These are phyloP conservation scores for Larimichthys crocea DNA, from an alignment of 2,113 vertebrate species.

Conservation along the genomic window DNA sequence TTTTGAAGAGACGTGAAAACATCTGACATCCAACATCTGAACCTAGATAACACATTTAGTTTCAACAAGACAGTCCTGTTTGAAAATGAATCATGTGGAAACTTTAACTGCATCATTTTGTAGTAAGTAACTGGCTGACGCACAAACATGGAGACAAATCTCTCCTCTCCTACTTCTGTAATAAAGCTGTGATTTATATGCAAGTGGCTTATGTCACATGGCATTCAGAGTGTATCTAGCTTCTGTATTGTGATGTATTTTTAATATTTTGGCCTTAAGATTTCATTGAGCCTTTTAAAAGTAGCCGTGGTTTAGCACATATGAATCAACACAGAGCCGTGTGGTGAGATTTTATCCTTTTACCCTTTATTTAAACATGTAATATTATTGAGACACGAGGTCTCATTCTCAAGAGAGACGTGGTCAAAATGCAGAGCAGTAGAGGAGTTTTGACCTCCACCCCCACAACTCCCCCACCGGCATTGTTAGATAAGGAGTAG, in stretches of 20 bases:
- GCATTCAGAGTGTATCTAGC: neutral
- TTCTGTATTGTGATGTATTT: neutral
- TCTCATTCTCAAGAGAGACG: too few relatives aligned
- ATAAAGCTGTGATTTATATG: neutral
- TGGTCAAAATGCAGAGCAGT: too few relatives aligned
- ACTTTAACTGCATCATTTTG: neutral
- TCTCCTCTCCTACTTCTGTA: too few relatives aligned
- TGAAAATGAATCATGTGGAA: neutral
- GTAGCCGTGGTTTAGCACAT: neutral
- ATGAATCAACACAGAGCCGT: neutral
- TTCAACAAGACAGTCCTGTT: neutral
- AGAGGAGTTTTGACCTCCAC: neutral
- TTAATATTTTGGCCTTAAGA: neutral
- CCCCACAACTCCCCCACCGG: neutral
- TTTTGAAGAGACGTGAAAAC: slow-evolving; percentile 1
- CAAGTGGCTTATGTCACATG: neutral
- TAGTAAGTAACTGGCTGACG: neutral
- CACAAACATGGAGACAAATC: slow-evolving; percentile 3
- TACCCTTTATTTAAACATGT: too few relatives aligned
- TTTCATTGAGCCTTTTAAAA: neutral
- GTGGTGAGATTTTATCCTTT: too few relatives aligned
- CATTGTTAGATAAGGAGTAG: neutral
- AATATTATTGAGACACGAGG: too few relatives aligned
- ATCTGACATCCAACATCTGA: neutral
- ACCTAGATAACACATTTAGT: neutral